Evolutionary conservation across 2,888 invertebrate species (phyloP).

Genomic region (Pollenia amentaria): DNA sequence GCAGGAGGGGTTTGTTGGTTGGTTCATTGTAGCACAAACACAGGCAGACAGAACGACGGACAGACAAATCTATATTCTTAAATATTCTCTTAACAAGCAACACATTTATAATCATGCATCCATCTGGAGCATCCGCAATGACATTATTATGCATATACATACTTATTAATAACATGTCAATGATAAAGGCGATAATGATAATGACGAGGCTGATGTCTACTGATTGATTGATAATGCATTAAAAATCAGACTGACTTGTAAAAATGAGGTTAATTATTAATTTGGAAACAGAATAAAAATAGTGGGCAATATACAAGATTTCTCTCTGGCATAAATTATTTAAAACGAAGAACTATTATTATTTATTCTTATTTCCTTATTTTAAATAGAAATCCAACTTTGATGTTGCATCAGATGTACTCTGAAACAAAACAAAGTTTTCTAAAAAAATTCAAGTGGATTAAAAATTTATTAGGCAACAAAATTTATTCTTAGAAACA

Average conservation of each 20-base stretch:
- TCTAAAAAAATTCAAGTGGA: not conserved
- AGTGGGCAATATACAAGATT: not conserved
- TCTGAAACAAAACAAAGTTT: not conserved
- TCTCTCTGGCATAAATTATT: conserved; percentile 18
- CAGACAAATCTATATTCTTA: conserved; percentile 37
- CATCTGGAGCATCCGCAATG: conserved; percentile 39
- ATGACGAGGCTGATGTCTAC: conserved; percentile 50
- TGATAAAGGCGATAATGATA: conserved; percentile 36
- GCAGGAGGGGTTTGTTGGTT: not conserved
- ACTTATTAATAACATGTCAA: conserved; percentile 64
- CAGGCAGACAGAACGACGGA: not conserved
- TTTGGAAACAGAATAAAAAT: not conserved
- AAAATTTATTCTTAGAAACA: not conserved
- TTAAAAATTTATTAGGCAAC: not conserved
- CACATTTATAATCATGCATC: conserved; percentile 24
- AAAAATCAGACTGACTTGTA: conserved; percentile 56
- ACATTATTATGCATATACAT: conserved; percentile 59
- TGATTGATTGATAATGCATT: conserved; percentile 72
- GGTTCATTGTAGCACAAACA: not conserved
- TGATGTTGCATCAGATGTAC: too few relatives aligned
- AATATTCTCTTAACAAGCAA: conserved; percentile 58
- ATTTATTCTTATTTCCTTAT: not conserved
- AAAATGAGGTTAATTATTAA: conserved; percentile 35
- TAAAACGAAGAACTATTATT: not conserved
- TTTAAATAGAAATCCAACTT: not conserved